Percentiles rank a stretch among this genome's conserved stretches.
These are phyloP conservation scores for Iguana delicatissima DNA, from an alignment of 2,797 vertebrate species.

Conservation along the genomic window DNA sequence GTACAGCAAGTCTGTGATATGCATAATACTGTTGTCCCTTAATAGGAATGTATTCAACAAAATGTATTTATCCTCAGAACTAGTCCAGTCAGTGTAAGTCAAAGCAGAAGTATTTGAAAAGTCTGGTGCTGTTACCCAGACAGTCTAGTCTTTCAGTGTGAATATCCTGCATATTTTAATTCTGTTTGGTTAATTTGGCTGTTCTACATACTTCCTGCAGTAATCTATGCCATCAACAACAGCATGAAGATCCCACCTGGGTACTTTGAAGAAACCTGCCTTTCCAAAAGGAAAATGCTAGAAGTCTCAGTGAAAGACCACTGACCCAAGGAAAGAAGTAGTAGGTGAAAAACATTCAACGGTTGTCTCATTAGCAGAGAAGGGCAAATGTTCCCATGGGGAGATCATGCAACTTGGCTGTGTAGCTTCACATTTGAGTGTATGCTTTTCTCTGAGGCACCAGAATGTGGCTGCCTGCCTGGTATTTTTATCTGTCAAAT, in stretches of 20 bases:
- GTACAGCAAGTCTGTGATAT: background rate
- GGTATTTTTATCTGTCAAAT: conserved; percentile 35
- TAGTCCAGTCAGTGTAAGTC: background rate
- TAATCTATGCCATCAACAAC: background rate
- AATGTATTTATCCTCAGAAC: background rate
- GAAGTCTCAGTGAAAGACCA: background rate
- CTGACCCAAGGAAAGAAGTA: background rate
- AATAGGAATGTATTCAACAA: background rate
- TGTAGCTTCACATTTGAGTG: background rate
- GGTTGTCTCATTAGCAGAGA: conserved; percentile 34
- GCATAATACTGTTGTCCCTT: background rate
- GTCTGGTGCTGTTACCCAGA: background rate
- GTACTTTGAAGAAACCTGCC: background rate
- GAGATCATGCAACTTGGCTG: background rate
- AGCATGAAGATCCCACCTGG: background rate
- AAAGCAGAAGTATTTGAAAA: background rate
- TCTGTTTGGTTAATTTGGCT: conserved; percentile 1
- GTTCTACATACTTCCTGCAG: background rate
- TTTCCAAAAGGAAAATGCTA: conserved; percentile 3
- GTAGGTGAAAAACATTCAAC: background rate
- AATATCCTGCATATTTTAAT: background rate
- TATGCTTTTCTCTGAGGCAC: conserved; percentile 24
- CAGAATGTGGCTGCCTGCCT: conserved; percentile 7
- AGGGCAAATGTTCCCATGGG: background rate
- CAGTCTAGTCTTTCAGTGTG: background rate